These are phyloP conservation scores for Microctenopoma steveboyesi DNA, from an alignment of 2,797 vertebrate genomes.

Conservation along the genomic window DNA sequence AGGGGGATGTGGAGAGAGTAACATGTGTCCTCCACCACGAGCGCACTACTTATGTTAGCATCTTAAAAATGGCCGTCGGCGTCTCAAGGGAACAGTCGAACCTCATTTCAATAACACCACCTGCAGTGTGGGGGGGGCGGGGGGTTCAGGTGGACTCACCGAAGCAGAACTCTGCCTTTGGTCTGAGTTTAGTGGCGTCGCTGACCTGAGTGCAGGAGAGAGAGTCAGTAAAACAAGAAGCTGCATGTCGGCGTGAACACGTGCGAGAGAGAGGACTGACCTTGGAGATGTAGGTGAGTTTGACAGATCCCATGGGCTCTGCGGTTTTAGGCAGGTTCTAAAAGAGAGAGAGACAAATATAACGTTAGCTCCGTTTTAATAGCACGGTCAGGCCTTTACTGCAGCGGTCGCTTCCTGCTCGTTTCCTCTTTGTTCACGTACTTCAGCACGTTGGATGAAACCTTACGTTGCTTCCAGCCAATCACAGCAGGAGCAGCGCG, in stretches of 20 bases:
- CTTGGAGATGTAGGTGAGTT: constrained; percentile 73
- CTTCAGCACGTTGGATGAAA: no score
- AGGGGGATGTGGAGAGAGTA: background rate
- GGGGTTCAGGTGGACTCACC: constrained; percentile 81
- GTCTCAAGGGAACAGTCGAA: no score
- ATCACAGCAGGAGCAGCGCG: fast-evolving
- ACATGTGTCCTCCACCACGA: no score
- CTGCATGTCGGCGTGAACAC: no score
- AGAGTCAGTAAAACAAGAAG: no score
- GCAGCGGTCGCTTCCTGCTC: no score
- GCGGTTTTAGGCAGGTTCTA: constrained; percentile 71
- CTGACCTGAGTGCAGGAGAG: constrained; percentile 85
- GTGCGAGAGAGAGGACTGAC: constrained; percentile 28
- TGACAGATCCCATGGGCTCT: constrained; percentile 64
- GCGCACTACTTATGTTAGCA: no score
- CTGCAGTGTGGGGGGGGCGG: no score
- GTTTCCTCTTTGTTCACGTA: constrained; percentile 7
- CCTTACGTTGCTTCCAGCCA: background rate
- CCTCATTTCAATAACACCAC: no score
- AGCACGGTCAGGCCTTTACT: no score
- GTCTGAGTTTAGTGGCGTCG: constrained; percentile 94
- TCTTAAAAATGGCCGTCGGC: no score
- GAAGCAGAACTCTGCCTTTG: constrained; percentile 97
- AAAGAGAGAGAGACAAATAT: background rate
- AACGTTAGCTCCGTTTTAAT: background rate